These are phyloP conservation scores for Tragelaphus imberbis DNA, from an alignment of 2,113 vertebrate species.

Conservation along the genomic window DNA sequence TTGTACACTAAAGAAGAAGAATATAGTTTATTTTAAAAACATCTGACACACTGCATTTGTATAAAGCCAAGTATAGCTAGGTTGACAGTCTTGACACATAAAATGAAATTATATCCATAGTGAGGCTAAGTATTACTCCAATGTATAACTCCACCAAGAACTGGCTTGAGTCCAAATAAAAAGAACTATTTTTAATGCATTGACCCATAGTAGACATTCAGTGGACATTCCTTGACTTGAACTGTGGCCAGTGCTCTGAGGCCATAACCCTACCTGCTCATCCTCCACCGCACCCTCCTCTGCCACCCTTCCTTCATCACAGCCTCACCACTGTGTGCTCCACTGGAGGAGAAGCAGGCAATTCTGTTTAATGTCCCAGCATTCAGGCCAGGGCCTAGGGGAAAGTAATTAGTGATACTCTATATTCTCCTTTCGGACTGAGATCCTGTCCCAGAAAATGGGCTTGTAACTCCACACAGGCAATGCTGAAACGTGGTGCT, in stretches of 20 bases:
- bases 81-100: neutral
- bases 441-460: neutral
- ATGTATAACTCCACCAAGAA: neutral
- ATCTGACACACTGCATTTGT: neutral
- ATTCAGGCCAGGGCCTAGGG: neutral
- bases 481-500: neutral
- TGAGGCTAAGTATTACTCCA: neutral
- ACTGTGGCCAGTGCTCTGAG: neutral
- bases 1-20: neutral
- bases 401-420: neutral
- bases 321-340: neutral
- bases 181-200: neutral
- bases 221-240: neutral
- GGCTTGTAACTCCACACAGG: neutral
- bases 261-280: accelerated
- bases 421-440: neutral
- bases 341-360: neutral
- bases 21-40: neutral
- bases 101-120: neutral
- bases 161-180: neutral
- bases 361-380: neutral
- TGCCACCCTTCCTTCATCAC: neutral
- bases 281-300: no score
- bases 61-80: neutral
- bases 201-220: neutral